phyloP scores from a whole-genome alignment of 1,140 invertebrate species.

The Bombus sylvicola region DNA sequence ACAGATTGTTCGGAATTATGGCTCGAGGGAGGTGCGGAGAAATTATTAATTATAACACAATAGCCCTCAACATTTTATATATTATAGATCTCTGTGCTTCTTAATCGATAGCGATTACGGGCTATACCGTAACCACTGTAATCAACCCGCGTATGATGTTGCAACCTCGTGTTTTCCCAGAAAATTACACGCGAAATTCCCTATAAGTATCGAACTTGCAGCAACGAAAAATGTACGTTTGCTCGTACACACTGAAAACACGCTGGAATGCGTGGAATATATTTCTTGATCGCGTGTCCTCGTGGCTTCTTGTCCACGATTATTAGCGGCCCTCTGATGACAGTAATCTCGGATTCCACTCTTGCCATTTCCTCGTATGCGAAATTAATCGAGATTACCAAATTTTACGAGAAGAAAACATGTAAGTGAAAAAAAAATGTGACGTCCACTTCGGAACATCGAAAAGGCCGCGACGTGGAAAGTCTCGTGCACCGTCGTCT shows the following conservation, averaged over 20 bases:
- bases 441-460: not conserved
- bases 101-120: conserved; percentile 29
- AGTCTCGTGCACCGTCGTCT: not conserved
- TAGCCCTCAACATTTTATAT: not conserved
- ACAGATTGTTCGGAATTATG: conserved; percentile 4
- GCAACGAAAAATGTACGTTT: not conserved
- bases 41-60: conserved; percentile 42
- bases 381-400: conserved; percentile 45
- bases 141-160: conserved; percentile 1
- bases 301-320: not conserved
- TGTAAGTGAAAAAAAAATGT: not conserved
- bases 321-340: conserved; percentile 44
- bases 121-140: conserved; percentile 20
- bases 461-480: not conserved
- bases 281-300: conserved; percentile 13
- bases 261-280: not conserved
- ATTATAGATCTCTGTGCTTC: not conserved
- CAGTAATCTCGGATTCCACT: conserved; percentile 52
- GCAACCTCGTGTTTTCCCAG: conserved; percentile 11
- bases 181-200: conserved; percentile 27
- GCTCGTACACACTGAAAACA: not conserved
- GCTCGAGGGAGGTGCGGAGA: not conserved
- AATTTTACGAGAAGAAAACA: conserved; percentile 29
- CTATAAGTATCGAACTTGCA: conserved; percentile 1
- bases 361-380: conserved; percentile 35